Base-by-base conservation (phyloP, 2,888 invertebrate genomes). In the Drosophila anceps region DNA sequence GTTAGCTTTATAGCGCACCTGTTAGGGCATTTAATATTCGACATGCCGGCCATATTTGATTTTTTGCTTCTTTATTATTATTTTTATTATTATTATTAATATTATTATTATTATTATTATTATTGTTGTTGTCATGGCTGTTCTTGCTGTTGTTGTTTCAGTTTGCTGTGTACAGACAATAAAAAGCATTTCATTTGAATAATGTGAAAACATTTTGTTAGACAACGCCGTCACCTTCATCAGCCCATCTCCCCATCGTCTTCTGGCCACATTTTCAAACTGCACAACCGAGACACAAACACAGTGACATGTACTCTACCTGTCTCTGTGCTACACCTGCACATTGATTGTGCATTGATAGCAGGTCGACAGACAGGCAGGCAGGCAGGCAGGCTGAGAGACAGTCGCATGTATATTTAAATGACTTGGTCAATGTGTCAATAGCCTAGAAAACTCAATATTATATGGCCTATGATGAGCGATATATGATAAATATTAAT, bases 161-260 rank as follows among this genome's bases (percentile, higher is more conserved):
- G 53, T 67, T 50, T 71, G 61, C 63, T 53, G 57, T 69, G 65
- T 59, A 54, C 69, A 73, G 84, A 86, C 79, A 79, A 84, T 84
- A 82, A 84, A 81, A 84, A 82, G 82, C 79, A 82, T 83, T 83
- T 83, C 79, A 83, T 83, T 83, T 83, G 82, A 83, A 87, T 87
- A 87, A 83, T 87, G 84, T 73, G 72, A 79, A 83, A 83, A 87
- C 84, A 86, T 87, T 87, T 79, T 81, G 79, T 71, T 81, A 71
- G 70, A 66, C 79, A 72, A 79, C 68, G 29, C 62, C 48, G 60
- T 62, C 41, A 33, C 44, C 44, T 31, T 59, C 35, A 33, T 43
- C 39, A 54, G 54, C 2, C 24, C n/a, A n/a, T 39, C 24, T 41
- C 10, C 29, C 57, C 48, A 18, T 51, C 57, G 58, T 66, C 53